phyloP scores from a whole-genome alignment of 2,797 vertebrate species.

The Gambusia yucatana region DNA sequence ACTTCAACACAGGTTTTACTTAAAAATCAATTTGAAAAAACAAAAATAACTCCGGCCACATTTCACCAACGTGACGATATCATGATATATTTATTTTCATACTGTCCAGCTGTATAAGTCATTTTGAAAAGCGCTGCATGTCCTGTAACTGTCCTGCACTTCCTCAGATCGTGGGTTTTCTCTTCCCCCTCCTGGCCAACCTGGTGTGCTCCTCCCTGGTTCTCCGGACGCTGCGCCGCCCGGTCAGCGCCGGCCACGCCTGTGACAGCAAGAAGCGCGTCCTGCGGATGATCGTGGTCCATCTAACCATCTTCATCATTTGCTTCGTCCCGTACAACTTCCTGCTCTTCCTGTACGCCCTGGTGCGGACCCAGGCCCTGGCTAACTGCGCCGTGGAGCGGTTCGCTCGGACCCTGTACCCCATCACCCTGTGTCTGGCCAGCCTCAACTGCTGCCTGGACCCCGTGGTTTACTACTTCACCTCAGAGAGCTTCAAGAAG shows the following conservation, averaged over 20 bases:
- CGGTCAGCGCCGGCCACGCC: conserved; percentile 89
- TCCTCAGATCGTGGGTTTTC: conserved; percentile 89
- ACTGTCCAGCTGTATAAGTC: too few relatives aligned
- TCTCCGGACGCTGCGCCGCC: conserved; percentile 91
- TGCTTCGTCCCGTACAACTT: conserved; percentile 98
- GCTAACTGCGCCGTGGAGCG: conserved; percentile 91
- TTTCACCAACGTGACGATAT: too few relatives aligned
- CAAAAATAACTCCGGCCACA: too few relatives aligned
- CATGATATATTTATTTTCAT: too few relatives aligned
- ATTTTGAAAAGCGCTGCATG: background rate
- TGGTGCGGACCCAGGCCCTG: conserved; percentile 92
- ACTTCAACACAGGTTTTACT: background rate
- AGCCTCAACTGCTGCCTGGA: conserved; percentile 97
- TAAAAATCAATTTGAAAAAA: too few relatives aligned
- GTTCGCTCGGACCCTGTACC: conserved; percentile 93
- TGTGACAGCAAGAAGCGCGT: conserved; percentile 95
- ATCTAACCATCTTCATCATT: conserved; percentile 94
- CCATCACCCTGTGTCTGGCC: conserved; percentile 93
- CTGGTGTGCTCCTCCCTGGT: conserved; percentile 94
- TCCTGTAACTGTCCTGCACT: background rate
- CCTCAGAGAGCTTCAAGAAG: conserved; percentile 97
- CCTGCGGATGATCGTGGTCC: conserved; percentile 94
- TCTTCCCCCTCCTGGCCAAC: conserved; percentile 92
- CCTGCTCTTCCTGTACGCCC: conserved; percentile 94
- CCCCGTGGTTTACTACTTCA: conserved; percentile 97